Evolutionary conservation across 2,113 vertebrate species (phyloP).

Genomic region (Daboia siamensis): DNA sequence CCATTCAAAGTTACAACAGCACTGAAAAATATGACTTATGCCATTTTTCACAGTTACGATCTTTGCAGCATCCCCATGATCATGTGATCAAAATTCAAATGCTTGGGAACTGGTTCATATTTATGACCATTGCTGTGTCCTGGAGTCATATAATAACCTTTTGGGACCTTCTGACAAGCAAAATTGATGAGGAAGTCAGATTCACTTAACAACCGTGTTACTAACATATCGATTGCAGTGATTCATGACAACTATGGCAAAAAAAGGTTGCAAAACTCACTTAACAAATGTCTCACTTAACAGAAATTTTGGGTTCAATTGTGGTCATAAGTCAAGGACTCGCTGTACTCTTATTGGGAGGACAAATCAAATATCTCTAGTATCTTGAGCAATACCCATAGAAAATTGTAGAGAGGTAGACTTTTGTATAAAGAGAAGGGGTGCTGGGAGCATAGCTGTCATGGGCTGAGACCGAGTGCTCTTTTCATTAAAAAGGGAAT

Average conservation of each 20-base stretch:
- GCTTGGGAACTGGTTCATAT: not conserved
- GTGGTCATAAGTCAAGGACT: not conserved
- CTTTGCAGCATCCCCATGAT: not conserved
- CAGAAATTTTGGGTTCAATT: not conserved
- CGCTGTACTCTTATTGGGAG: not conserved
- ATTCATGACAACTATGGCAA: not conserved
- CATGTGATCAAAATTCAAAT: not conserved
- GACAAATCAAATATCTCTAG: not conserved
- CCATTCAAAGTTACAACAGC: not conserved
- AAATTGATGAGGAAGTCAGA: not conserved
- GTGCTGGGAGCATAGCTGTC: not conserved
- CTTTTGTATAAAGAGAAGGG: not conserved
- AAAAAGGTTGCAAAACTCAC: not conserved
- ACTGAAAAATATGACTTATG: not conserved
- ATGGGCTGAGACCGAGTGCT: not conserved
- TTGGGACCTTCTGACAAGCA: not conserved
- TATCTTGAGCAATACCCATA: not conserved
- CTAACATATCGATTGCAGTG: not conserved
- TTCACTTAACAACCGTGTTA: not conserved
- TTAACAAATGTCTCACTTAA: not conserved
- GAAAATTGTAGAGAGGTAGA: not conserved
- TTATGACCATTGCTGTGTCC: not conserved
- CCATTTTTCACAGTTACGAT: not conserved
- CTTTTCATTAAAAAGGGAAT: not conserved
- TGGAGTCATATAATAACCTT: not conserved